Percentiles rank a stretch among this genome's conserved stretches.
phyloP scores from a whole-genome alignment of 2,797 vertebrate species.

The Poeciliopsis gracilis region DNA sequence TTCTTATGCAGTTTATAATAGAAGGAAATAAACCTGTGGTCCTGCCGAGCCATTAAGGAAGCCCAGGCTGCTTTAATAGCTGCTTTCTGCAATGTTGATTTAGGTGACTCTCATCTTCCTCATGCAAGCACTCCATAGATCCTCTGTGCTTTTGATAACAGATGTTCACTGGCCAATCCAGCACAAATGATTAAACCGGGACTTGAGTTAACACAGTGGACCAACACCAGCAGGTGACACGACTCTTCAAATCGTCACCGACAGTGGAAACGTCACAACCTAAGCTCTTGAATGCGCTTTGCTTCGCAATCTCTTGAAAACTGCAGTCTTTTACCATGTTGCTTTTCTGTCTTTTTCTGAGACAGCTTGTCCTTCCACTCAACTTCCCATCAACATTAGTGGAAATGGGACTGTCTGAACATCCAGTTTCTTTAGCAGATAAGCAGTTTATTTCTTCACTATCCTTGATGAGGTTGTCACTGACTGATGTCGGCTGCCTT shows the following conservation, averaged over 20 bases:
- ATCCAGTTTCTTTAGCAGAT: neutral
- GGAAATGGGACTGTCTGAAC: neutral
- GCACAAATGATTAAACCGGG: neutral
- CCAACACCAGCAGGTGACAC: neutral
- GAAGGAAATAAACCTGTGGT: neutral
- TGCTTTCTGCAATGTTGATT: neutral
- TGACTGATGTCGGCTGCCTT: neutral
- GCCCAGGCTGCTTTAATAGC: neutral
- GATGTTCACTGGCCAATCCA: neutral
- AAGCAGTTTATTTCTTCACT: neutral
- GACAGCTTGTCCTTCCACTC: neutral
- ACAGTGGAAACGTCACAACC: neutral
- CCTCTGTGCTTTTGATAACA: neutral
- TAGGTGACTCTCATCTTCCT: neutral
- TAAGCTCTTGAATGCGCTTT: neutral
- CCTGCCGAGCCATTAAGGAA: neutral
- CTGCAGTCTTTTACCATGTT: neutral
- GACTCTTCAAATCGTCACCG: neutral
- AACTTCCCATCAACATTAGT: neutral
- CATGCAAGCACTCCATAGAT: neutral
- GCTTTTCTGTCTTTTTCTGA: neutral
- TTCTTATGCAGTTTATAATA: neutral
- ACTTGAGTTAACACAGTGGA: neutral
- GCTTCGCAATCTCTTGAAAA: neutral
- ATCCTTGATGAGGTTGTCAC: neutral